Evolutionary conservation across 2,888 invertebrate genomes (phyloP).

Genomic region (Osmoderma eremita): DNA sequence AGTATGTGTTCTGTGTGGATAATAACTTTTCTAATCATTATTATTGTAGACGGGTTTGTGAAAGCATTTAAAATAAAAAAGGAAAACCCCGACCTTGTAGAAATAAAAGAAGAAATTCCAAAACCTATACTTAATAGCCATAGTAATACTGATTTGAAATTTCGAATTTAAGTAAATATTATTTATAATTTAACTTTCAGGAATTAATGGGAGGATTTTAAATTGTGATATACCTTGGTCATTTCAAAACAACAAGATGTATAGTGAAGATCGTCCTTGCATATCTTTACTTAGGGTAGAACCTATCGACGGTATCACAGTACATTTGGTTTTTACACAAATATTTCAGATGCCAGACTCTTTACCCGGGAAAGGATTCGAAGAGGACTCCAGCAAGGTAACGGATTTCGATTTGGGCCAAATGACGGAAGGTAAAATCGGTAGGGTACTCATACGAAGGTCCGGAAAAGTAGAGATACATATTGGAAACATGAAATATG

Average conservation of each 20-base stretch:
- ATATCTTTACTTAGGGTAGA: conserved; percentile 56
- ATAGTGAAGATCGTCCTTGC: conserved; percentile 55
- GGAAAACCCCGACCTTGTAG: conserved; percentile 4
- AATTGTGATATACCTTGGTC: conserved; percentile 36
- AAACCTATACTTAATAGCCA: not conserved
- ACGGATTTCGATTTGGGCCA: conserved; percentile 56
- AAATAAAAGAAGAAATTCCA: conserved; percentile 30
- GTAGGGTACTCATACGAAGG: conserved; percentile 56
- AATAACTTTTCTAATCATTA: too few species aligned
- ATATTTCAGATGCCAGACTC: conserved; percentile 57
- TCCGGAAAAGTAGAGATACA: conserved; percentile 59
- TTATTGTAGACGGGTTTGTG: conserved; percentile 20
- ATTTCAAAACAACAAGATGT: conserved; percentile 47
- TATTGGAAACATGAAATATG: conserved; percentile 57
- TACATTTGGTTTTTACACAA: conserved; percentile 17
- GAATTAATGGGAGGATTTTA: conserved; percentile 15
- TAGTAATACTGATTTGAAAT: conserved; percentile 2
- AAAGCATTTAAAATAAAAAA: conserved; percentile 28
- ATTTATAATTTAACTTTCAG: conserved; percentile 1
- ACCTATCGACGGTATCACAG: not conserved
- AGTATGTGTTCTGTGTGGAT: not conserved
- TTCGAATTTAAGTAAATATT: not conserved
- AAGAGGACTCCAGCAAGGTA: conserved; percentile 53
- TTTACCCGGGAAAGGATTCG: conserved; percentile 58
- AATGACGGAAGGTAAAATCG: conserved; percentile 60